Percentiles rank a stretch among this genome's conserved stretches.
These are phyloP conservation scores for Apocheima hispidaria DNA, from an alignment of 2,888 invertebrate species.

Conservation along the genomic window DNA sequence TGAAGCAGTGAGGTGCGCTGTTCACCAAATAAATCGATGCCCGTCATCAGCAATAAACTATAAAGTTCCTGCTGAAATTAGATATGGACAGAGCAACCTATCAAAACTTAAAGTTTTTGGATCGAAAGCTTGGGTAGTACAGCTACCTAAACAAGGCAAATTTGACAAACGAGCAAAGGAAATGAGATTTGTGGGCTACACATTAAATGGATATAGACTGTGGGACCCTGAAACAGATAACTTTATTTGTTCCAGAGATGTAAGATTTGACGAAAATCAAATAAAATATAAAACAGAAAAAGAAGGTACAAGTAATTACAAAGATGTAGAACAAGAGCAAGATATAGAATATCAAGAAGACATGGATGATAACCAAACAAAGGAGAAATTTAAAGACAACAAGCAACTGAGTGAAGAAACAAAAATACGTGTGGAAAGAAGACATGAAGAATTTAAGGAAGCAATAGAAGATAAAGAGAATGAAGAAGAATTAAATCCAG, in stretches of 20 bases:
- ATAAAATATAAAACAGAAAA: too few relatives aligned
- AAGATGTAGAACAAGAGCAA: background rate
- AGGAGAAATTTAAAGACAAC: too few relatives aligned
- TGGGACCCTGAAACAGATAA: constrained; percentile 1
- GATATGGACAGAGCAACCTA: background rate
- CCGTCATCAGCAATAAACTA: background rate
- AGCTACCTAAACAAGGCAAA: constrained; percentile 16
- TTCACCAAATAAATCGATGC: background rate
- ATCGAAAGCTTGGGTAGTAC: constrained; percentile 9
- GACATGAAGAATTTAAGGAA: background rate
- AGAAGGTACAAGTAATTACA: too few relatives aligned
- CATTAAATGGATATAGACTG: background rate
- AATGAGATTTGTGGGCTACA: constrained; percentile 18
- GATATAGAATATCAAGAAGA: constrained; percentile 22
- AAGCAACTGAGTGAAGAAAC: constrained; percentile 12
- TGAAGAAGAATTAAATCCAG: too few relatives aligned
- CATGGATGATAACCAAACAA: too few relatives aligned
- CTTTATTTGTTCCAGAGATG: background rate
- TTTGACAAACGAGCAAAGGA: constrained; percentile 11
- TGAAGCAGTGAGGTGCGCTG: background rate
- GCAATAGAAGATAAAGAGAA: background rate
- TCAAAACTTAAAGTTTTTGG: constrained; percentile 7
- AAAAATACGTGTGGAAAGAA: background rate
- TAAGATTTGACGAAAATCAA: too few relatives aligned
- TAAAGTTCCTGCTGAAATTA: background rate